These are phyloP conservation scores for Silvanus unidentatus DNA, from an alignment of 2,888 invertebrate genomes.

Conservation along the genomic window DNA sequence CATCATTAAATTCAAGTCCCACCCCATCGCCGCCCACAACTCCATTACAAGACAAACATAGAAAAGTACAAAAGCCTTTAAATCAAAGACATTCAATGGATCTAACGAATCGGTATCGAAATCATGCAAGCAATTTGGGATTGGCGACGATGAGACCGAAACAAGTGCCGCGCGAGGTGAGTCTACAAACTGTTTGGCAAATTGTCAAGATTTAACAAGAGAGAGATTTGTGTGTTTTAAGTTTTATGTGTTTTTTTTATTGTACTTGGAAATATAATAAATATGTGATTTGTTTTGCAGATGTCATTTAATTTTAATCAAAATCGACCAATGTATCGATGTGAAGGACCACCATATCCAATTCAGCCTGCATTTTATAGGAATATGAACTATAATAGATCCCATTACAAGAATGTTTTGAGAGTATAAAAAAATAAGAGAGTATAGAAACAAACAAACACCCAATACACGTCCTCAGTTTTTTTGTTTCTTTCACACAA, in stretches of 20 bases:
- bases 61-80: constrained; percentile 22
- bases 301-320: constrained; percentile 40
- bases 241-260: not conserved
- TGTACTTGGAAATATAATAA: not conserved
- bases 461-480: not conserved
- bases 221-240: not conserved
- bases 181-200: not conserved
- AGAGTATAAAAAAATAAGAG: constrained; percentile 36
- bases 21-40: constrained; percentile 31
- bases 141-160: constrained; percentile 35
- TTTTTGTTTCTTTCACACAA: not conserved
- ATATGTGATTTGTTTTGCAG: constrained; percentile 25
- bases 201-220: not conserved
- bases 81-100: constrained; percentile 19
- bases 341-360: constrained; percentile 38
- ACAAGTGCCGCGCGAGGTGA: constrained; percentile 40
- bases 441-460: constrained; percentile 5
- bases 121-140: constrained; percentile 27
- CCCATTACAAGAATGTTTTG: constrained; percentile 42
- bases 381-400: constrained; percentile 40
- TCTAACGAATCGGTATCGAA: constrained; percentile 30
- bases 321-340: constrained; percentile 39
- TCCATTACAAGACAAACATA: constrained; percentile 36
- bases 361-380: constrained; percentile 40
- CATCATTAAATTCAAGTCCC: constrained; percentile 22